Evolutionary conservation across 92 coral and sea anemone species (phyloP).

Genomic region (Isaurus tuberculatus): DNA sequence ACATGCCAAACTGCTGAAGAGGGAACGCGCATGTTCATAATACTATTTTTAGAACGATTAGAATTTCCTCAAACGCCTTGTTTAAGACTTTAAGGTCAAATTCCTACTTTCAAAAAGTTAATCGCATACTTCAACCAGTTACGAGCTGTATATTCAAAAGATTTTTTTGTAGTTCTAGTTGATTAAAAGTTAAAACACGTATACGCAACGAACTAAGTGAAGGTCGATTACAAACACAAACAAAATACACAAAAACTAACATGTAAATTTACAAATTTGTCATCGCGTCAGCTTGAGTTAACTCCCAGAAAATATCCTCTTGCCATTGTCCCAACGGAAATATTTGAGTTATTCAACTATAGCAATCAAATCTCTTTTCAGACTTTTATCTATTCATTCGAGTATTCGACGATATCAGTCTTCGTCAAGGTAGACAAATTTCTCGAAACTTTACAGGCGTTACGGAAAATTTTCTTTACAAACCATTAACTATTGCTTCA

Average conservation of each 20-base stretch:
- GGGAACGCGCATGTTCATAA: too few species aligned
- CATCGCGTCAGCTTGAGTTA: constrained; percentile 18
- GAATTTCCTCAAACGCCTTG: too few species aligned
- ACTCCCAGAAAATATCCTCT: constrained; percentile 12
- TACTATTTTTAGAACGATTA: too few species aligned
- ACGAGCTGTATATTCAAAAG: not conserved
- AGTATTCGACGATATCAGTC: not conserved
- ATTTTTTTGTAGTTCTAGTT: not conserved
- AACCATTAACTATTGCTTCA: not conserved
- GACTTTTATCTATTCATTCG: not conserved
- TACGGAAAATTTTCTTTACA: not conserved
- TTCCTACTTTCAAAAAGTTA: not conserved
- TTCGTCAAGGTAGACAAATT: not conserved
- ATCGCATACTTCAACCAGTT: not conserved
- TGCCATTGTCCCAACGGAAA: constrained; percentile 9
- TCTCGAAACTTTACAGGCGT: too few species aligned
- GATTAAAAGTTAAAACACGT: not conserved
- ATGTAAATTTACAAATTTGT: constrained; percentile 15
- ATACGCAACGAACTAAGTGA: not conserved
- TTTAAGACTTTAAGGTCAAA: not conserved
- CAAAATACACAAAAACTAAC: not conserved
- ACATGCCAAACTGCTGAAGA: too few species aligned
- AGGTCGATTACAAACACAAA: constrained; percentile 10
- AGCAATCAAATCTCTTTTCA: not conserved
- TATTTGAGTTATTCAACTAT: constrained; percentile 17